Evolutionary conservation across 2,888 invertebrate genomes (phyloP).

Genomic region (Trichopoda pennipes): DNA sequence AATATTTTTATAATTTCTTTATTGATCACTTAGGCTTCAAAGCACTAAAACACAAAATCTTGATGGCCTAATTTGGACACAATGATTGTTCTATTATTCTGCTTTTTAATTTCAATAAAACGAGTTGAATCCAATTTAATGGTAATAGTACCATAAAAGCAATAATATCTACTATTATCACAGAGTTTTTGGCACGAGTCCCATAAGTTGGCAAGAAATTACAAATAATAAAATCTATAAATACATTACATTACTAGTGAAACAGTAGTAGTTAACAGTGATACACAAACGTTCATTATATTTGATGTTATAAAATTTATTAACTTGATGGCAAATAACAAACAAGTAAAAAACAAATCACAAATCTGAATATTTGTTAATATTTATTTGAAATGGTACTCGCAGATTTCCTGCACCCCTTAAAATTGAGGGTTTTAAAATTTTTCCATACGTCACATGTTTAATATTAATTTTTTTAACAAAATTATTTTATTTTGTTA

Average conservation of each 20-base stretch:
- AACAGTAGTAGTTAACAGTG: too few relatives aligned
- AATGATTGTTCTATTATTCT: too few relatives aligned
- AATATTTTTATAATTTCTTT: too few relatives aligned
- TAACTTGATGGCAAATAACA: not conserved
- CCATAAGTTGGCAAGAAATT: not conserved
- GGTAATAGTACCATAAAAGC: too few relatives aligned
- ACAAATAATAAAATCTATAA: not conserved
- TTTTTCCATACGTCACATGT: constrained; percentile 6
- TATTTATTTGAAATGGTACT: not conserved
- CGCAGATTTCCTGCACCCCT: constrained; percentile 6
- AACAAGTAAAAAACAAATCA: not conserved
- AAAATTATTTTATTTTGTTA: not conserved
- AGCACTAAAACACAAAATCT: too few relatives aligned
- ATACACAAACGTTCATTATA: not conserved
- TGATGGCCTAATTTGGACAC: too few relatives aligned
- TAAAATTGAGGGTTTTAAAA: not conserved
- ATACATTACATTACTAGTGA: not conserved
- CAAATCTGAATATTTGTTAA: not conserved
- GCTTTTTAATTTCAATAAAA: not conserved
- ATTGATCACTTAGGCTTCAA: too few relatives aligned
- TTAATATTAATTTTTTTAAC: not conserved
- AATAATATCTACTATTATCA: too few relatives aligned
- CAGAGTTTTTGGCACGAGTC: not conserved
- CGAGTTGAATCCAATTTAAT: not conserved
- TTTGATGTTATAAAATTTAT: not conserved